Evolutionary conservation across 2,113 vertebrate genomes (phyloP).

Genomic region (Siniperca knerii): DNA sequence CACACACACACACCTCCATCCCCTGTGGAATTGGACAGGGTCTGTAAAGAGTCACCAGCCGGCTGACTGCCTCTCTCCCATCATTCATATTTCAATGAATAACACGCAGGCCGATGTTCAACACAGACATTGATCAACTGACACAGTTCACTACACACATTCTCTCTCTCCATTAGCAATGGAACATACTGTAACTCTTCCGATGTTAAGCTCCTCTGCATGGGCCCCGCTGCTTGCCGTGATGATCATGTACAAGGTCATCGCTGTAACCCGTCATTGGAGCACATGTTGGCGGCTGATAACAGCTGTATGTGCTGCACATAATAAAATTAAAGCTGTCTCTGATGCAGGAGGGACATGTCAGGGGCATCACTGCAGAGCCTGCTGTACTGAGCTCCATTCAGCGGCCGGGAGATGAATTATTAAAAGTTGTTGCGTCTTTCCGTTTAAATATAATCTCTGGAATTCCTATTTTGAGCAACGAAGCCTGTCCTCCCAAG

Average conservation of each 20-base stretch:
- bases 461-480: not conserved
- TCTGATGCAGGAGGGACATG: not conserved
- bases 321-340: conserved; percentile 18
- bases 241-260: conserved; percentile 25
- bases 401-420: not conserved
- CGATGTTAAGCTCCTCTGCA: conserved; percentile 39
- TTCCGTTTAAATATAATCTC: not conserved
- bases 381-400: not conserved
- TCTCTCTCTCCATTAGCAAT: not conserved
- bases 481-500: not conserved
- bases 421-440: not conserved
- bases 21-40: conserved; percentile 23
- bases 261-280: conserved; percentile 14
- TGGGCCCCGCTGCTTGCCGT: not conserved
- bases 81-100: conserved; percentile 59
- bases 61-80: conserved; percentile 23
- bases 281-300: conserved; percentile 16
- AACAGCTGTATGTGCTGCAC: conserved; percentile 33
- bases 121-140: conserved; percentile 51
- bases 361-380: not conserved
- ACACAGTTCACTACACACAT: conserved; percentile 35
- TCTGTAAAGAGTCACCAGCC: conserved; percentile 47
- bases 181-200: not conserved
- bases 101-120: conserved; percentile 54
- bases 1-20: not conserved